phyloP scores from a whole-genome alignment of 2,113 vertebrate species.

The Mellivora capensis region DNA sequence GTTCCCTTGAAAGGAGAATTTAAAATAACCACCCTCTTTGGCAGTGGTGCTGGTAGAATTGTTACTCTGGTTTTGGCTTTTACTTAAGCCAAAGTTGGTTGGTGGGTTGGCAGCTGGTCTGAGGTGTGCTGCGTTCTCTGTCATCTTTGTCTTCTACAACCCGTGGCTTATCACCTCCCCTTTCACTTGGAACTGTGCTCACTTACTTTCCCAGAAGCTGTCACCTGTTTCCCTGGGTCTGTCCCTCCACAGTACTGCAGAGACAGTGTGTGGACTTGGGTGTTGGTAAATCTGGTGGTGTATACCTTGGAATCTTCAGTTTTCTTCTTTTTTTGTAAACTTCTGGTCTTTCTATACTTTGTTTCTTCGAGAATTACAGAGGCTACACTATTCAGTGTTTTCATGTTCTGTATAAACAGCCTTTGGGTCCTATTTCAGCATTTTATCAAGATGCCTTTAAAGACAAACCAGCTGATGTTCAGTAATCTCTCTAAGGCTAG shows the following conservation, averaged over 20 bases:
- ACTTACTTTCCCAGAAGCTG: neutral
- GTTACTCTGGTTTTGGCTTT: neutral
- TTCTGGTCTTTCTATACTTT: neutral
- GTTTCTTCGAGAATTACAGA: neutral
- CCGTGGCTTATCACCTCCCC: accelerated
- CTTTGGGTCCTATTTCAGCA: neutral
- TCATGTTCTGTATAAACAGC: neutral
- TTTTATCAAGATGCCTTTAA: constrained; percentile 66
- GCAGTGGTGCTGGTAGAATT: neutral
- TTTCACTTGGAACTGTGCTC: neutral
- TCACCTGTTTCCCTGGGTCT: neutral
- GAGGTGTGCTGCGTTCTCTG: accelerated
- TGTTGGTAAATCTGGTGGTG: neutral
- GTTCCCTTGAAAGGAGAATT: neutral
- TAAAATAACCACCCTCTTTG: neutral
- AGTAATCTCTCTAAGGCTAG: constrained; percentile 37
- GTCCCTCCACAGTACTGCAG: neutral
- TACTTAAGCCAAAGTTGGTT: neutral
- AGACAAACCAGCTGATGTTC: constrained; percentile 38
- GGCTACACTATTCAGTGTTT: neutral
- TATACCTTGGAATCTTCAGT: neutral
- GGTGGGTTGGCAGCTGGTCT: neutral
- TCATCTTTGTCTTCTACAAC: neutral
- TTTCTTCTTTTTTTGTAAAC: neutral
- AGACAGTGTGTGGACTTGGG: neutral